phyloP scores from a whole-genome alignment of 2,113 vertebrate genomes.

The Hyperopisus bebe region DNA sequence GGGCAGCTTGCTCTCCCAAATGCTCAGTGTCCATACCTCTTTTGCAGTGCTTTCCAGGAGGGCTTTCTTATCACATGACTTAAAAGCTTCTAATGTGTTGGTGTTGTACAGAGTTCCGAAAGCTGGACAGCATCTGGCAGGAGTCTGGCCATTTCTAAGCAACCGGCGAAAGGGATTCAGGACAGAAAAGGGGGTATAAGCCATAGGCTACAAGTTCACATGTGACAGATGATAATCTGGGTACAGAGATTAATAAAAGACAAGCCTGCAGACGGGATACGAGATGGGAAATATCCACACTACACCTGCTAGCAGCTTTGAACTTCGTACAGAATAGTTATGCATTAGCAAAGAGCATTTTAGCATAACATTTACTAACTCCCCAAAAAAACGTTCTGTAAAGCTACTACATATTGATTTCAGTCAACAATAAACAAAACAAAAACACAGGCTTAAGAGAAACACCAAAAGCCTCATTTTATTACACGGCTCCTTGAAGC shows the following conservation, averaged over 20 bases:
- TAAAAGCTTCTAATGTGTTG: constrained; percentile 93
- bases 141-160: constrained; percentile 71
- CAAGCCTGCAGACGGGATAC: not conserved
- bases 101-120: constrained; percentile 82
- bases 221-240: not conserved
- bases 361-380: not conserved
- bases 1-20: not conserved
- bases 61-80: constrained; percentile 82
- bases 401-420: not conserved
- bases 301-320: not conserved
- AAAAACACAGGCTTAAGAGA: not conserved
- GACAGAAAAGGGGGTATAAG: not conserved
- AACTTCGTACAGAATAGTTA: not conserved
- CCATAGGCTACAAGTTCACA: not conserved
- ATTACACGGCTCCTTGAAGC: not conserved
- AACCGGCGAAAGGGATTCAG: constrained; percentile 8
- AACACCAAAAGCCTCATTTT: not conserved
- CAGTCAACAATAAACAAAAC: not conserved
- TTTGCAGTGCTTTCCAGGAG: constrained; percentile 81
- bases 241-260: not conserved
- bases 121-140: constrained; percentile 78
- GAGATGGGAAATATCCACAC: not conserved
- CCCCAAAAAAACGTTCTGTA: not conserved
- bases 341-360: not conserved
- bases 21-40: constrained; percentile 60